phyloP scores from a whole-genome alignment of 37 sponge, comb jelly and placozoan species.

The Hormiphora californensis region DNA sequence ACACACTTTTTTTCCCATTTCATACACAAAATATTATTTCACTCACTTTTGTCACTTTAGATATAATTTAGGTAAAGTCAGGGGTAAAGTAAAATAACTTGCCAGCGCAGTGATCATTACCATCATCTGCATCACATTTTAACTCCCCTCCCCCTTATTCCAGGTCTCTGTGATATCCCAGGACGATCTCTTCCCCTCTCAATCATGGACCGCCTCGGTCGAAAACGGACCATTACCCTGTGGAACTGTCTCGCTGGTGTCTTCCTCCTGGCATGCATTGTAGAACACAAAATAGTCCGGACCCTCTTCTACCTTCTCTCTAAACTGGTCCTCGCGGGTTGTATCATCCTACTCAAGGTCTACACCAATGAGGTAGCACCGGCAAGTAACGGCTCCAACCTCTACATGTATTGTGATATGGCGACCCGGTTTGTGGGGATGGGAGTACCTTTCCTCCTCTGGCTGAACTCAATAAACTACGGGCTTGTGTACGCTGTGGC shows the following conservation, averaged over 20 bases:
- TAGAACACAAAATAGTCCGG: not conserved
- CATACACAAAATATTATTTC: too few relatives aligned
- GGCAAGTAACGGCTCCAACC: not conserved
- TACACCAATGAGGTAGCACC: constrained; percentile 1
- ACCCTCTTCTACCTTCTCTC: not conserved
- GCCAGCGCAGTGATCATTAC: too few relatives aligned
- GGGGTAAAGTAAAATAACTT: too few relatives aligned
- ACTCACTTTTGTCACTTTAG: too few relatives aligned
- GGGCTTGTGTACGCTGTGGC: not conserved
- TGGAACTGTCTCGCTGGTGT: not conserved
- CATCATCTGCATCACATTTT: too few relatives aligned
- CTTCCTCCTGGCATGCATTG: not conserved
- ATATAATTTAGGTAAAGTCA: too few relatives aligned
- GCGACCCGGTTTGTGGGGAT: not conserved
- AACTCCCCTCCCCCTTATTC: too few relatives aligned
- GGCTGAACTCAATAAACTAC: not conserved
- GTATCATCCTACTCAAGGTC: not conserved
- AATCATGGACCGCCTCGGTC: not conserved
- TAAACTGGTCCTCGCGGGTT: not conserved
- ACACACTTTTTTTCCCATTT: too few relatives aligned
- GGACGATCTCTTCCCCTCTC: not conserved
- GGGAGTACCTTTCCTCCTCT: constrained; percentile 16
- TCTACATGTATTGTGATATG: not conserved
- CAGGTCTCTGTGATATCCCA: not conserved
- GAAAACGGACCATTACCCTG: not conserved